Evolutionary conservation across 64 coral and sea anemone genomes (phyloP).

Genomic region (Astreopora myriophthalma): DNA sequence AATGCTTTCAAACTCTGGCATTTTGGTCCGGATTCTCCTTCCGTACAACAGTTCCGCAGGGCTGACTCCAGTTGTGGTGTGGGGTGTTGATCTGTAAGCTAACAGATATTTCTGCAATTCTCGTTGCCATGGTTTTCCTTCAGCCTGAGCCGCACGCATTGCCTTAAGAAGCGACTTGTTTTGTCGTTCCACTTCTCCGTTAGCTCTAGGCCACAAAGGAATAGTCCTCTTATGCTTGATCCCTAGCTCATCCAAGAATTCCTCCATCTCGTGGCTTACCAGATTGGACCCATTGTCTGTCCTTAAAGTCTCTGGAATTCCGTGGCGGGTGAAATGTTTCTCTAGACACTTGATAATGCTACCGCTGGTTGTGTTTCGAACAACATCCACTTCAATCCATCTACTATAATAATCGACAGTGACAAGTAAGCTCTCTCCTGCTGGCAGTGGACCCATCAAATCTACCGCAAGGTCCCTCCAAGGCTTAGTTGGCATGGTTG

Average conservation of each 20-base stretch:
- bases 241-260: constrained; percentile 1
- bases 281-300: constrained; percentile 40
- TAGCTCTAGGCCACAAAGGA: constrained; percentile 38
- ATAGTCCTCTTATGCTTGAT: constrained; percentile 22
- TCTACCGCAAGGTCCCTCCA: constrained; percentile 30
- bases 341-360: too few relatives aligned
- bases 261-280: constrained; percentile 26
- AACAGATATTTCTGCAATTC: constrained; percentile 18
- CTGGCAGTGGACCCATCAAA: neutral
- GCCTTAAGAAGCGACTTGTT: constrained; percentile 20
- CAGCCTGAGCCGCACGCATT: neutral
- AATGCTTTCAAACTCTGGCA: constrained; percentile 32
- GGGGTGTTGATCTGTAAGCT: constrained; percentile 25
- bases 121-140: constrained; percentile 23
- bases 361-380: neutral
- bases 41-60: constrained; percentile 22
- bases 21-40: constrained; percentile 1
- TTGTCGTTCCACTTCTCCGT: constrained; percentile 47
- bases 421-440: neutral
- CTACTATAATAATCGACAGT: constrained; percentile 24
- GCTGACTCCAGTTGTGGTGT: constrained; percentile 29
- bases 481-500: neutral
- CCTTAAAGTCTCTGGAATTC: constrained; percentile 7
- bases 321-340: too few relatives aligned
- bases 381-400: constrained; percentile 44